A percentile compares a stretch with the other conserved stretches of the same genome.
Conservation (phyloP, 1,140 invertebrate species). For the Zaprionus kolodkinae region DNA sequence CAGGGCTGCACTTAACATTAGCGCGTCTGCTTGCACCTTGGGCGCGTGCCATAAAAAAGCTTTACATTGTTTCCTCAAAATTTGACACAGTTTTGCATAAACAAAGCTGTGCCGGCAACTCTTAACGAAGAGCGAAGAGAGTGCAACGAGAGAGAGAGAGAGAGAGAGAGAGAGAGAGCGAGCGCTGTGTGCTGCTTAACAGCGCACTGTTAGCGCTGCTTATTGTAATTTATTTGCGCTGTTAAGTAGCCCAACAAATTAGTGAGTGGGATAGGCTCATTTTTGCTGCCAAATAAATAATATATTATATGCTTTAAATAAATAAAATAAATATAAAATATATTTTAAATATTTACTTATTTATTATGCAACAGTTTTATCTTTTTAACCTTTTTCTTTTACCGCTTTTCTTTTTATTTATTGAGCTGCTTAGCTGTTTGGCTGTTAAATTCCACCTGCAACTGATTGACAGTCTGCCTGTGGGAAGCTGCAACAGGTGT, state of each 20-base stretch:
- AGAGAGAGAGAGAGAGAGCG: neutral
- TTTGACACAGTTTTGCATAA: slow-evolving; percentile 49
- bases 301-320: neutral
- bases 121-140: slow-evolving; percentile 55
- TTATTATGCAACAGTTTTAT: neutral
- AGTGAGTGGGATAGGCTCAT: neutral
- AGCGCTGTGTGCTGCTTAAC: slow-evolving; percentile 6
- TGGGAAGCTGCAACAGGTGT: slow-evolving; percentile 56
- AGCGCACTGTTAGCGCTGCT: slow-evolving; percentile 16
- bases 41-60: slow-evolving; percentile 56
- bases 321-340: neutral
- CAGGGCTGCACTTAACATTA: slow-evolving; percentile 55
- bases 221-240: neutral
- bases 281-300: neutral
- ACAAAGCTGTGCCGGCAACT: slow-evolving; percentile 16
- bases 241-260: slow-evolving; percentile 20
- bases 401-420: neutral
- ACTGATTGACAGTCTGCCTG: slow-evolving; percentile 38
- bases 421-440: neutral
- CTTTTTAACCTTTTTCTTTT: neutral
- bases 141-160: slow-evolving; percentile 15
- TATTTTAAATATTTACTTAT: neutral
- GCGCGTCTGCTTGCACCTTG: slow-evolving; percentile 35
- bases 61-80: slow-evolving; percentile 37
- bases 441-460: slow-evolving; percentile 4